Conservation (phyloP, 2,113 vertebrate genomes). For the Carassius carassius region DNA sequence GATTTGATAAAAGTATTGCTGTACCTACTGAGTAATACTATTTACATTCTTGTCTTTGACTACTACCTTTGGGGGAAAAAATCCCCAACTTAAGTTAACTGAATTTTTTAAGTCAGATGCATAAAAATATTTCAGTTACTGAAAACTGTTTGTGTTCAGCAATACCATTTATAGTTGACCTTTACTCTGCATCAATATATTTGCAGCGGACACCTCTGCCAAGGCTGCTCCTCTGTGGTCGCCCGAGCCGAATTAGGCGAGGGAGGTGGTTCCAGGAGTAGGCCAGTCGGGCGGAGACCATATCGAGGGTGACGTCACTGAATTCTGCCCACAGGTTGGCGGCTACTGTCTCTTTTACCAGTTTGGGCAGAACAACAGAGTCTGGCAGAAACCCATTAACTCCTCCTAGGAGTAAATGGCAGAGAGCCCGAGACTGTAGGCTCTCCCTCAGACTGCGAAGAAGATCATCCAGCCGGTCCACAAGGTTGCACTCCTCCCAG, state of each 20-base stretch:
- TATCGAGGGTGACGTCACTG: slow-evolving; percentile 71
- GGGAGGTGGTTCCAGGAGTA: slow-evolving; percentile 81
- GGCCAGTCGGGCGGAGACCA: slow-evolving; percentile 70
- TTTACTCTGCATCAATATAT: slow-evolving; percentile 54
- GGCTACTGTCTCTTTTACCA: slow-evolving; percentile 72
- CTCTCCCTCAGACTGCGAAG: slow-evolving; percentile 76
- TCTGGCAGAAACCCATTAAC: slow-evolving; percentile 65
- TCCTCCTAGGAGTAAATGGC: slow-evolving; percentile 79
- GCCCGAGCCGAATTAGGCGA: slow-evolving; percentile 74
- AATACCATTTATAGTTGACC: not conserved
- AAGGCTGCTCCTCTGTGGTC: slow-evolving; percentile 51
- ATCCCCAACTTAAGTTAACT: not conserved
- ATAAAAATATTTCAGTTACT: not conserved
- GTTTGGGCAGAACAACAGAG: slow-evolving; percentile 75
- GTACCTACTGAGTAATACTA: not conserved
- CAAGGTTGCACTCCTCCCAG: slow-evolving; percentile 79
- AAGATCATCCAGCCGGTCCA: slow-evolving; percentile 78
- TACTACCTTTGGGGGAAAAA: not conserved
- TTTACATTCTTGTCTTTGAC: not conserved
- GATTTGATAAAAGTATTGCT: not conserved
- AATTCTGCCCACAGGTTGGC: slow-evolving; percentile 79
- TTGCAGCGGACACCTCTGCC: slow-evolving; percentile 55
- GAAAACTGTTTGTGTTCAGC: not conserved
- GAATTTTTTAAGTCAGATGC: not conserved
- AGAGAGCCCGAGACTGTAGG: slow-evolving; percentile 73